Base-by-base conservation (phyloP, 1,140 invertebrate genomes). In the Aphidius ervi region DNA sequence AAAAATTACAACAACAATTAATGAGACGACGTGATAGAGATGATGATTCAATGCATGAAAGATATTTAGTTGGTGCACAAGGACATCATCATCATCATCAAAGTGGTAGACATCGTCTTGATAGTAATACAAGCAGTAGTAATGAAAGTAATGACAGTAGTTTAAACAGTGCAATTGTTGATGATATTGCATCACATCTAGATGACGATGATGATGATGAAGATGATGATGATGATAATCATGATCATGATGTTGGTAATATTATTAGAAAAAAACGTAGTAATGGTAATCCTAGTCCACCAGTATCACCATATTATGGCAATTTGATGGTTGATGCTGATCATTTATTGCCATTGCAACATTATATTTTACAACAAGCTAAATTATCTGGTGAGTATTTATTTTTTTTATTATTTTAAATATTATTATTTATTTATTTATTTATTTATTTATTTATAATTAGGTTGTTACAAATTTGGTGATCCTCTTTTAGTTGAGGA, bases 311-410 rank as follows among this genome's bases (percentile, higher is more conserved):
- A 0, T 80, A 72, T 54, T 79, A 79, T 46, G 76, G 78, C 39
- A 79, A 79, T 58, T 62, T 78, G 39, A 55, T 77, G 46, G 65
- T 76, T 5, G 77, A 80, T 56, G 68, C 75, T 1, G 82, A 86
- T 67, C 89, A 93, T 74, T 76, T 93, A 52, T 74, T 93, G 67
- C 91, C 92, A 5, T 79, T 95, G 56, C 92, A 94, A 71, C 89
- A 94, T 74, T 94, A 94, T 70, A 91, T 95, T 55, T 82, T 94
- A 64, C 91, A 94, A 73, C 89, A 94, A 80, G 88, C 87, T 0
- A 88, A 90, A 75, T 76, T 89, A 6, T 88, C 87, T 64, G 88
- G 88, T 82, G 68, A 9, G 45, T 46, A 6, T 41, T 16, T 37
- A 7, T n/a, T 45, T 48, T 46, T 6, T 31, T 62, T 59, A 31